phyloP scores from a whole-genome alignment of 2,888 invertebrate species.

The Oligia latruncula region DNA sequence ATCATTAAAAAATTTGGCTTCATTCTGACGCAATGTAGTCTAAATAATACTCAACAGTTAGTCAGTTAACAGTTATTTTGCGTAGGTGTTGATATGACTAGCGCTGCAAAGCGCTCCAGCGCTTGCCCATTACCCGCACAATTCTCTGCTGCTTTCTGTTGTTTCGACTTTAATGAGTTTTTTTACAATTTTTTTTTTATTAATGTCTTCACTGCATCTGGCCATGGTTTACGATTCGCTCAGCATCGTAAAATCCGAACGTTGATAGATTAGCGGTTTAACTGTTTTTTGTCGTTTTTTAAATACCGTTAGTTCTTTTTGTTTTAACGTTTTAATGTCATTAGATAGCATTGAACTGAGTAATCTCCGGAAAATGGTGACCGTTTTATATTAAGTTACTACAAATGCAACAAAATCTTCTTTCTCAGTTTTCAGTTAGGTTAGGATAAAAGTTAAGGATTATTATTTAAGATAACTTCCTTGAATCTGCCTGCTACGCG shows the following conservation, averaged over 20 bases:
- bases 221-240: constrained; percentile 65
- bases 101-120: constrained; percentile 12
- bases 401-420: not conserved
- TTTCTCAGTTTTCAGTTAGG: not conserved
- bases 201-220: constrained; percentile 73
- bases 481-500: not conserved
- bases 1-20: not conserved
- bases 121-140: constrained; percentile 19
- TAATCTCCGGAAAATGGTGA: constrained; percentile 5
- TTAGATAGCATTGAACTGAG: constrained; percentile 40
- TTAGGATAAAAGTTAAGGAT: not conserved
- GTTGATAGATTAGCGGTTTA: constrained; percentile 61
- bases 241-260: constrained; percentile 62
- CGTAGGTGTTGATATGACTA: constrained; percentile 22
- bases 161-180: constrained; percentile 57
- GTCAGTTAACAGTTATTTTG: constrained; percentile 20
- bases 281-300: constrained; percentile 56
- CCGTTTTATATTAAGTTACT: not conserved
- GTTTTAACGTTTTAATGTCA: constrained; percentile 39
- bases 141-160: constrained; percentile 58
- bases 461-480: not conserved
- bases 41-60: constrained; percentile 23
- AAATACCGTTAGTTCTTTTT: constrained; percentile 46
- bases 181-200: constrained; percentile 63
- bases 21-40: constrained; percentile 11